A percentile compares a stretch with the other conserved stretches of the same genome.
Conservation (phyloP, 2,113 vertebrate genomes). For the Pelusios castaneus region DNA sequence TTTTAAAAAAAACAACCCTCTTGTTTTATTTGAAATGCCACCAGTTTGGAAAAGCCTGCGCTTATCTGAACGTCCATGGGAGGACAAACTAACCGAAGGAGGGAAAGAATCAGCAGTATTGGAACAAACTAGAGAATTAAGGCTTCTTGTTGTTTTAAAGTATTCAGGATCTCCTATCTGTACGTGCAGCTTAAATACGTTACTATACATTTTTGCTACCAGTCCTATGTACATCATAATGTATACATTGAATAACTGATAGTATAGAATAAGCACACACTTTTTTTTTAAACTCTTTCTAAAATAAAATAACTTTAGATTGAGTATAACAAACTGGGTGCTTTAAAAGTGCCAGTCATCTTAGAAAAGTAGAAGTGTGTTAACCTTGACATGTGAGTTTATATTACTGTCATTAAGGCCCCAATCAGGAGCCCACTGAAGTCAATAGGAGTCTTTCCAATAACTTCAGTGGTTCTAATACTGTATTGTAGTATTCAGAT, state of each 20-base stretch:
- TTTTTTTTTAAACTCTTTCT: too few relatives aligned
- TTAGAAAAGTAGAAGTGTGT: too few relatives aligned
- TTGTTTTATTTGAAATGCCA: neutral
- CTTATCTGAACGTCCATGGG: neutral
- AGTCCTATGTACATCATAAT: too few relatives aligned
- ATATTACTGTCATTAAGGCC: neutral
- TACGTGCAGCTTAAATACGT: neutral
- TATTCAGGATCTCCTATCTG: neutral
- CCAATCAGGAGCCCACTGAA: neutral
- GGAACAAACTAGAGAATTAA: neutral
- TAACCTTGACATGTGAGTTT: neutral
- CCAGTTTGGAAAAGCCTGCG: neutral
- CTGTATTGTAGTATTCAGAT: neutral
- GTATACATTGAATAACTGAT: too few relatives aligned
- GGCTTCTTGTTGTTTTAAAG: neutral
- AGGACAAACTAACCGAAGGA: neutral
- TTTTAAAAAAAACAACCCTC: neutral
- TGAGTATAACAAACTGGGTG: neutral
- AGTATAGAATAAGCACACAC: too few relatives aligned
- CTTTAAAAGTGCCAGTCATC: too few relatives aligned
- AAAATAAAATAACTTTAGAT: too few relatives aligned
- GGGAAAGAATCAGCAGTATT: neutral
- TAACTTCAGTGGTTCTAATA: neutral
- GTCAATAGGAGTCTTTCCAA: neutral
- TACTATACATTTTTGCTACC: too few relatives aligned